Evolutionary conservation across 1,140 invertebrate species (phyloP).

Genomic region (Sogatella furcifera): DNA sequence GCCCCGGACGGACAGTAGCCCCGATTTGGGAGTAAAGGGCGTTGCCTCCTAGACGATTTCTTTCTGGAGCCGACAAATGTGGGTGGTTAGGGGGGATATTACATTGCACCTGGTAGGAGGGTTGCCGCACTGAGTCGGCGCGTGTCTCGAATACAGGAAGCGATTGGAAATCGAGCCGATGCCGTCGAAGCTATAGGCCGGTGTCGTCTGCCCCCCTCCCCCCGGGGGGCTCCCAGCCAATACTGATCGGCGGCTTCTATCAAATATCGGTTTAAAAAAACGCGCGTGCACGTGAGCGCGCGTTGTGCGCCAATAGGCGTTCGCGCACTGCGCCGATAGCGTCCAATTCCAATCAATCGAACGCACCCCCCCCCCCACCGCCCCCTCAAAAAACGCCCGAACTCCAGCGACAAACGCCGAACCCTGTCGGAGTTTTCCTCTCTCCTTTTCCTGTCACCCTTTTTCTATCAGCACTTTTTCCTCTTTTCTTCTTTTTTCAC

Average conservation of each 20-base stretch:
- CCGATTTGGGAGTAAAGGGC: too few species aligned
- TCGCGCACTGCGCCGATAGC: background rate
- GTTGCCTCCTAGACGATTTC: too few species aligned
- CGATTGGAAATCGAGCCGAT: background rate
- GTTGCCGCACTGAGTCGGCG: too few species aligned
- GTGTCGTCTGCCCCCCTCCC: too few species aligned
- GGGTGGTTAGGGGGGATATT: too few species aligned
- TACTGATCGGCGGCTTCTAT: conserved; percentile 1
- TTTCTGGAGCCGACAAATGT: too few species aligned
- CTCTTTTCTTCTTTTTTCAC: background rate
- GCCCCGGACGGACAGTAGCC: too few species aligned
- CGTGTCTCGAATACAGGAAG: background rate
- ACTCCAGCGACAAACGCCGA: background rate
- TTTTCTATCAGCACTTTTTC: background rate
- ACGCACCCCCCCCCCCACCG: background rate
- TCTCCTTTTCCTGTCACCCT: background rate
- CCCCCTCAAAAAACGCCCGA: background rate
- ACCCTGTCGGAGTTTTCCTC: background rate
- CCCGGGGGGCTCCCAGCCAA: background rate
- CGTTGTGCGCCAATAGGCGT: background rate
- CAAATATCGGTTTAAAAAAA: conserved; percentile 1
- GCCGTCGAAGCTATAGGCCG: too few species aligned
- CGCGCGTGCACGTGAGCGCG: background rate
- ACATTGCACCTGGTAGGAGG: too few species aligned
- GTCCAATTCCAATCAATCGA: conserved; percentile 4